These are phyloP conservation scores for Cylas formicarius DNA, from an alignment of 1,140 invertebrate genomes.

Conservation along the genomic window DNA sequence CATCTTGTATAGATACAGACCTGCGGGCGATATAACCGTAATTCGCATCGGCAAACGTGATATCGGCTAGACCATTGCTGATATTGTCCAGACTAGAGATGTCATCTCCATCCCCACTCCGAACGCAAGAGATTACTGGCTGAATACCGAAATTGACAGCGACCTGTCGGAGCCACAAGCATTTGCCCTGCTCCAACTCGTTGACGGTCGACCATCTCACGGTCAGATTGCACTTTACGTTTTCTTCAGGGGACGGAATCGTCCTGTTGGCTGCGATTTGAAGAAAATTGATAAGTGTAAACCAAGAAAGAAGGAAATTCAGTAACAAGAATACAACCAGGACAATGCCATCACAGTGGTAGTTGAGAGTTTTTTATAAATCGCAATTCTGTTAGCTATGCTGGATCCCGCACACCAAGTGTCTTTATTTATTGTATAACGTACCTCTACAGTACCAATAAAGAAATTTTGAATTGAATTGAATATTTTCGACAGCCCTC, in stretches of 20 bases:
- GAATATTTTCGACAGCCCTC: no score
- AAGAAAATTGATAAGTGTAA: conserved; percentile 9
- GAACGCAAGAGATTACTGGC: conserved; percentile 43
- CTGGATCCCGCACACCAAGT: no score
- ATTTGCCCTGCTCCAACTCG: conserved; percentile 50
- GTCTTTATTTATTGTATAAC: no score
- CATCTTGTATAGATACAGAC: no score
- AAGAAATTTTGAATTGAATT: no score
- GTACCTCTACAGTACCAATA: no score
- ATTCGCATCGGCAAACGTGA: conserved; percentile 60
- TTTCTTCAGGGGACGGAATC: conserved; percentile 23
- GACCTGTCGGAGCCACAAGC: conserved; percentile 50
- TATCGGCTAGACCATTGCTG: conserved; percentile 51
- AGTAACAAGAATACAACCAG: no score
- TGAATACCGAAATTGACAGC: conserved; percentile 50
- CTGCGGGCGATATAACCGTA: conserved; percentile 62
- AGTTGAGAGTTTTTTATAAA: no score
- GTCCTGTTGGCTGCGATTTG: conserved; percentile 8
- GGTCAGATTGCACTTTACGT: conserved; percentile 42
- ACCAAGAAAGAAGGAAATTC: no score
- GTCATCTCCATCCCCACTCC: conserved; percentile 22
- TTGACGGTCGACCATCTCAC: conserved; percentile 54
- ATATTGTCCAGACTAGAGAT: conserved; percentile 58
- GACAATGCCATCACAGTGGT: no score
- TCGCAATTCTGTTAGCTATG: no score